These are phyloP conservation scores for Vicugna pacos DNA, from an alignment of 2,113 vertebrate genomes.

Conservation along the genomic window DNA sequence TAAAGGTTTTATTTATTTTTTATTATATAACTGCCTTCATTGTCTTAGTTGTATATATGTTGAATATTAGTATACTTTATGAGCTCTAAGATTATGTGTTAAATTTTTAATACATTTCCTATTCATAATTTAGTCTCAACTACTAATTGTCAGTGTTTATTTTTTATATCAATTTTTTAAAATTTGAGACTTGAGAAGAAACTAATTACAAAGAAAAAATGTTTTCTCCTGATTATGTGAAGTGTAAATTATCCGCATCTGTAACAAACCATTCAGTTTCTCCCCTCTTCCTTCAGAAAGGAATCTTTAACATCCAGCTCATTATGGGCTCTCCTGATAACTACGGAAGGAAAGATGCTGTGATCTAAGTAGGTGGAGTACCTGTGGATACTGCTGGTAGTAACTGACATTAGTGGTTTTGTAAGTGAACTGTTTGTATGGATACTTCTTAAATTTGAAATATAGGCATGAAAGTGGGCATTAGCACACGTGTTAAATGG, in stretches of 20 bases:
- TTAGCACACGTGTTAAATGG: slow-evolving; percentile 58
- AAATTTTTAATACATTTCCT: slow-evolving; percentile 55
- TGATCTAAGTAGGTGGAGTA: slow-evolving; percentile 32
- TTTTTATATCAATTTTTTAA: slow-evolving; percentile 10
- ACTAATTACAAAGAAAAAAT: slow-evolving; percentile 57
- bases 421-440: slow-evolving; percentile 58
- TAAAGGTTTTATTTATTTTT: slow-evolving; percentile 6
- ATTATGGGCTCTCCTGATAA: slow-evolving; percentile 20
- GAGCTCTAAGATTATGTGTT: slow-evolving; percentile 17
- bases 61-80: slow-evolving; percentile 44
- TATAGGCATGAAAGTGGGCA: slow-evolving; percentile 42
- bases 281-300: slow-evolving; percentile 58
- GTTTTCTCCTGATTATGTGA: slow-evolving; percentile 51
- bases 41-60: slow-evolving; percentile 5
- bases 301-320: background rate
- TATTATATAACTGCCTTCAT: background rate
- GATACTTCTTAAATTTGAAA: slow-evolving; percentile 64
- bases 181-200: slow-evolving; percentile 66
- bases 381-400: slow-evolving; percentile 46
- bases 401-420: slow-evolving; percentile 62
- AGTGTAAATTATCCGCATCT: slow-evolving; percentile 54
- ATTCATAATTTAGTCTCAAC: slow-evolving; percentile 29
- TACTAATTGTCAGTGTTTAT: slow-evolving; percentile 56
- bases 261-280: slow-evolving; percentile 48
- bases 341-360: slow-evolving; percentile 26